Conservation (phyloP, 2,888 invertebrate genomes). For the Trachelus troglodyta region DNA sequence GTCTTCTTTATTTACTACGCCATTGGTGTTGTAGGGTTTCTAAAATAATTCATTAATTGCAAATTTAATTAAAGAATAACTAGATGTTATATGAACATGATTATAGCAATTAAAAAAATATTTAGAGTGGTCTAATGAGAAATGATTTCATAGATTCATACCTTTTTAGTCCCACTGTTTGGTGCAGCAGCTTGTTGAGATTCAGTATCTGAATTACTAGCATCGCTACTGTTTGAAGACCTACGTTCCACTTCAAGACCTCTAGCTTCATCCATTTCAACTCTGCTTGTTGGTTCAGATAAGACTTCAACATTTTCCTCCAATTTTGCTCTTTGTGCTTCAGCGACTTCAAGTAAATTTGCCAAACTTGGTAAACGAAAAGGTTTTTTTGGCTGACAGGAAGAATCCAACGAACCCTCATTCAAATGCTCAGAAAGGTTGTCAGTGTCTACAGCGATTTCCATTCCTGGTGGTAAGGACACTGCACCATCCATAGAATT, state of each 20-base stretch:
- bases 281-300: conserved; percentile 42
- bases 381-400: conserved; percentile 38
- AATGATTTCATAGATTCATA: conserved; percentile 17
- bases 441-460: neutral
- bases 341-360: conserved; percentile 51
- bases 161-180: conserved; percentile 47
- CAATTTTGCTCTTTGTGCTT: conserved; percentile 49
- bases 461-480: neutral
- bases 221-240: conserved; percentile 57
- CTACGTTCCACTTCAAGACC: conserved; percentile 51
- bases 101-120: neutral
- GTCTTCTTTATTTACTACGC: conserved; percentile 48
- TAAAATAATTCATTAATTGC: conserved; percentile 28
- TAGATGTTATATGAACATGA: neutral
- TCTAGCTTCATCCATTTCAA: conserved; percentile 40
- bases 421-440: conserved; percentile 15
- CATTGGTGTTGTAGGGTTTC: conserved; percentile 48
- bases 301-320: conserved; percentile 54
- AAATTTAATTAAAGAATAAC: neutral
- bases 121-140: neutral
- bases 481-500: neutral
- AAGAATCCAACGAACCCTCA: conserved; percentile 28
- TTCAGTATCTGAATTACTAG: conserved; percentile 60
- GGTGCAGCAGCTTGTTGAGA: conserved; percentile 49
- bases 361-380: conserved; percentile 59